These are phyloP conservation scores for Onchidella celtica DNA, from an alignment of 2,888 invertebrate genomes.

Conservation along the genomic window DNA sequence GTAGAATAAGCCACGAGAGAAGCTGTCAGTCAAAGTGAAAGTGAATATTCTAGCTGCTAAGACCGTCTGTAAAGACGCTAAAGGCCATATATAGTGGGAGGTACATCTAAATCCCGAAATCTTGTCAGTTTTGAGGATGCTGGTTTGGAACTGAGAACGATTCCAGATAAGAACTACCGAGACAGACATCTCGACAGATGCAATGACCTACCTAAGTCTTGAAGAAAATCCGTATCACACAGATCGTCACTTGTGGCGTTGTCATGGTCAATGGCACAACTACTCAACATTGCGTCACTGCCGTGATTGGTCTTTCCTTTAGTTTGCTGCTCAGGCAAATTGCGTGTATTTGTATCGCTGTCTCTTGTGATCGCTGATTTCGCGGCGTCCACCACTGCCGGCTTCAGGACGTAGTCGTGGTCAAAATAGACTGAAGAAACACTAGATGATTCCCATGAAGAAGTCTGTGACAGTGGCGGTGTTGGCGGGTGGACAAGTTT, in stretches of 20 bases:
- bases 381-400: neutral
- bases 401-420: conserved; percentile 32
- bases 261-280: conserved; percentile 22
- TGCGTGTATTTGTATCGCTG: neutral
- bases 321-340: neutral
- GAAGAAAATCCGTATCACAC: conserved; percentile 25
- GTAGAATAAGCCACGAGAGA: too few species aligned
- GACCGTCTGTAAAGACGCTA: too few species aligned
- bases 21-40: too few species aligned
- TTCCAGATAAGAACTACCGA: too few species aligned
- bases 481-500: too few species aligned
- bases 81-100: too few species aligned
- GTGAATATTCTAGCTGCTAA: too few species aligned
- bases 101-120: too few species aligned
- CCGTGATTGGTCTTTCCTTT: neutral
- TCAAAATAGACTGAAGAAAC: neutral
- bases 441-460: neutral
- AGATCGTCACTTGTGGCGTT: neutral
- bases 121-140: too few species aligned
- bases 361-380: neutral
- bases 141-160: too few species aligned
- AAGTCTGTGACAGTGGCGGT: neutral
- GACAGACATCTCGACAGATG: too few species aligned
- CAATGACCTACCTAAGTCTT: conserved; percentile 18
- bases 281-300: conserved; percentile 40